These are phyloP conservation scores for Drosophila erecta DNA, from an alignment of 1,140 invertebrate genomes.

Conservation along the genomic window DNA sequence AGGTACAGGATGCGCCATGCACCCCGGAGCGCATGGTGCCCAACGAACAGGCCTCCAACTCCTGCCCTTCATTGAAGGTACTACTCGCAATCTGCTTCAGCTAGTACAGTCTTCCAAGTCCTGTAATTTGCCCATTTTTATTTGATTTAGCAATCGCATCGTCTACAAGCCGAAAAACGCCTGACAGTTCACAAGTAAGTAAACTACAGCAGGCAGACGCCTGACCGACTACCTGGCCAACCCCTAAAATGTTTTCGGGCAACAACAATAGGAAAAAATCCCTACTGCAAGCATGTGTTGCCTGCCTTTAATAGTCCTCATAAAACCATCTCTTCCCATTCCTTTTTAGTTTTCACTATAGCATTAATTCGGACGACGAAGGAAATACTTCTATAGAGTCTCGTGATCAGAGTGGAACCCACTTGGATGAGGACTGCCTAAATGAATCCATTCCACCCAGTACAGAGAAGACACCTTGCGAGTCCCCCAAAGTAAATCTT, in stretches of 20 bases:
- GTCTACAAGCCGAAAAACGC: slow-evolving; percentile 53
- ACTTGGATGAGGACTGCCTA: slow-evolving; percentile 9
- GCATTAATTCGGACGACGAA: slow-evolving; percentile 77
- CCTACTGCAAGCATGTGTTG: slow-evolving; percentile 25
- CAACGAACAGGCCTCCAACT: slow-evolving; percentile 64
- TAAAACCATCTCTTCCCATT: slow-evolving; percentile 4
- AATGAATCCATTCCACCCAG: slow-evolving; percentile 35
- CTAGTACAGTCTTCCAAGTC: slow-evolving; percentile 28
- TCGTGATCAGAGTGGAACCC: slow-evolving; percentile 27
- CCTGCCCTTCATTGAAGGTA: slow-evolving; percentile 69
- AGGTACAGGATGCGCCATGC: slow-evolving; percentile 3
- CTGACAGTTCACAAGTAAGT: slow-evolving; percentile 77
- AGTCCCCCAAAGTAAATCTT: slow-evolving; percentile 68
- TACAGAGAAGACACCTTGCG: slow-evolving; percentile 7
- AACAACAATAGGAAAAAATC: slow-evolving; percentile 22
- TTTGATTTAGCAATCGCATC: slow-evolving; percentile 43
- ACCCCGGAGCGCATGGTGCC: slow-evolving; percentile 57
- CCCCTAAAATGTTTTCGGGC: slow-evolving; percentile 23
- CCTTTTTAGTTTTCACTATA: slow-evolving; percentile 69
- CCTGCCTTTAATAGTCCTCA: background rate
- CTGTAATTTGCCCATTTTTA: slow-evolving; percentile 4
- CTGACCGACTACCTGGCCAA: slow-evolving; percentile 48
- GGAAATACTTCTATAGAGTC: slow-evolving; percentile 73
- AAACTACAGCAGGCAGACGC: slow-evolving; percentile 17
- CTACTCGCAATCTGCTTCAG: background rate